A percentile compares a stretch with the other conserved stretches of the same genome.
Conservation (phyloP, 1,140 invertebrate genomes). For the Onthophagus taurus region DNA sequence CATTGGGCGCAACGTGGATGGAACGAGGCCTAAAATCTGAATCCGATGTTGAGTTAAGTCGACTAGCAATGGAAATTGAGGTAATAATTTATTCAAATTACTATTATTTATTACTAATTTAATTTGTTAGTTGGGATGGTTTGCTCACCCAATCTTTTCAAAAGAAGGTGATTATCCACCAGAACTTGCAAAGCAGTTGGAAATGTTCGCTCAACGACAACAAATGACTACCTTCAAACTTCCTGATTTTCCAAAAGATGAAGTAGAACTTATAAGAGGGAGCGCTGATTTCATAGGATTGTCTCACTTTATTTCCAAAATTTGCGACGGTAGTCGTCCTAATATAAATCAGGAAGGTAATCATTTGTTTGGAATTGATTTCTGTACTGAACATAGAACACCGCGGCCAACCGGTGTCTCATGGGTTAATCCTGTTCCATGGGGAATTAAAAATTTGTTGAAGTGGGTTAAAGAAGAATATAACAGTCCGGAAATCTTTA, state of each 20-base stretch:
- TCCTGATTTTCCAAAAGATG: conserved; percentile 47
- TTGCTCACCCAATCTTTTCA: conserved; percentile 47
- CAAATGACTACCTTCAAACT: conserved; percentile 39
- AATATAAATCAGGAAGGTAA: not conserved
- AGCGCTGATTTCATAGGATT: conserved; percentile 48
- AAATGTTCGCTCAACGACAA: conserved; percentile 41
- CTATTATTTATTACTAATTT: not conserved
- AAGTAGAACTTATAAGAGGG: conserved; percentile 45
- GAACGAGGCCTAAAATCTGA: conserved; percentile 40
- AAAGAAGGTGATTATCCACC: conserved; percentile 47
- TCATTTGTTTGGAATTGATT: conserved; percentile 41
- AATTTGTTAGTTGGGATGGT: conserved; percentile 42
- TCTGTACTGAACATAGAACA: no score
- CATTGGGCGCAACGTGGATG: conserved; percentile 44
- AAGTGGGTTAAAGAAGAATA: conserved; percentile 52
- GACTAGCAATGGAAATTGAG: conserved; percentile 39
- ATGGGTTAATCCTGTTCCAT: no score
- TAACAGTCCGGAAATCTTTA: conserved; percentile 46
- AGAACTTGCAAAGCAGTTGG: conserved; percentile 40
- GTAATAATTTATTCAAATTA: conserved; percentile 27
- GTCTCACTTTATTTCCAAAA: not conserved
- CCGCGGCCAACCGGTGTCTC: no score
- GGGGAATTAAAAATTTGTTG: conserved; percentile 53
- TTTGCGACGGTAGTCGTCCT: not conserved
- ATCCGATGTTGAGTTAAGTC: conserved; percentile 35